Base-by-base conservation (phyloP, 2,888 invertebrate genomes). In the Amphiduros pacificus region DNA sequence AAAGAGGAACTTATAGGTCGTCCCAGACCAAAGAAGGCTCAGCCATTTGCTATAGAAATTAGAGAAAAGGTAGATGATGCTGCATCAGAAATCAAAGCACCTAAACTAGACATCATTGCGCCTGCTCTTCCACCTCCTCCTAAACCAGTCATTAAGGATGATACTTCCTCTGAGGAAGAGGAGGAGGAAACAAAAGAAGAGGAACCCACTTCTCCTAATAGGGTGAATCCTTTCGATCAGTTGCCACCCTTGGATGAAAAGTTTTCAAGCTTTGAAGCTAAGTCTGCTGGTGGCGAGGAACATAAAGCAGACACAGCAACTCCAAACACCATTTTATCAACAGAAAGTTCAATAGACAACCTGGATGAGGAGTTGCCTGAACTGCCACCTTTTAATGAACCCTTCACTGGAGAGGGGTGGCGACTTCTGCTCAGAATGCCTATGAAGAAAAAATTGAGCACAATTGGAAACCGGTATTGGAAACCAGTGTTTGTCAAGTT, bases 401-500 rank as follows among this genome's bases (percentile, higher is more conserved):
- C 86, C 66, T 91, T 89, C 78, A 80, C 62, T 17, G 93, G 90
- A 0, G 90, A 92, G 27, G 95, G 95, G 28, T 99, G 97, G 96
- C 95, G 96, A 78, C 91, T 98, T 91, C 92, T 95, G 72, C 85
- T 97, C 57, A 87, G 98, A 1, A 95, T 96, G 63, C 82, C 82
- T 24, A 74, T 76, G 26, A 80, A 81, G 69, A 81, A 81, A 71
- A 80, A 80, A 61, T 64, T 66, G 57, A 71, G 80, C 49, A 78
- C 79, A 31, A n/a, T n/a, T n/a, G 76, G 92, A 40, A 84, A 86
- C 69, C 66, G 86, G 71, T 96, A 93, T 84, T 99, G 99, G 99
- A 98, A 98, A 85, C 94, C 97, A 82, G 91, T 96, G 61, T 94
- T 90, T 81, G 91, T 97, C 5, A 89, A 89, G 62, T 79, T 98